Percentiles rank a stretch among this genome's conserved stretches.
phyloP scores from a whole-genome alignment of 2,888 invertebrate genomes.

The Rhogogaster chlorosoma region DNA sequence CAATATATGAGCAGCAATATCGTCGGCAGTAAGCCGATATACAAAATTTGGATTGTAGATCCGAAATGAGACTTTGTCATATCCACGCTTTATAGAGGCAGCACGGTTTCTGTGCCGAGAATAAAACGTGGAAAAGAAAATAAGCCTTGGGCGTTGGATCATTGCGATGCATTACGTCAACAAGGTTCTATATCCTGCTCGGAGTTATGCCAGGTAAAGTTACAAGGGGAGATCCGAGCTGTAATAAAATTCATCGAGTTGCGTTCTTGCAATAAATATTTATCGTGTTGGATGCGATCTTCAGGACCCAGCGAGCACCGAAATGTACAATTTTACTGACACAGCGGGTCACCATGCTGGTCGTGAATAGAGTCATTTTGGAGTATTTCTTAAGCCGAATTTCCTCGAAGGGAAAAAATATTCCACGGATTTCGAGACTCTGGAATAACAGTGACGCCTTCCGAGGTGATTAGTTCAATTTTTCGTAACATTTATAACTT shows the following conservation, averaged over 20 bases:
- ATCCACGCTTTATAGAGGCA: not conserved
- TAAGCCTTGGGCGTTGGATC: not conserved
- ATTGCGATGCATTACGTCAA: constrained; percentile 46
- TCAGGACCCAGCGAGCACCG: not conserved
- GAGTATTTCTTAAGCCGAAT: not conserved
- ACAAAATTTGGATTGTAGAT: not conserved
- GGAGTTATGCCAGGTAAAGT: constrained; percentile 25
- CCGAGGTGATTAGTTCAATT: not conserved
- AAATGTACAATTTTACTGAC: constrained; percentile 5
- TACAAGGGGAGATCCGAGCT: constrained; percentile 13
- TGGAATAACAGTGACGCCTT: not conserved
- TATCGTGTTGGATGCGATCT: constrained; percentile 25
- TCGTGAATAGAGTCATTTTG: not conserved
- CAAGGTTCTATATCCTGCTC: constrained; percentile 12
- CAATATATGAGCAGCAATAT: not conserved
- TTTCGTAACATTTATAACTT: not conserved
- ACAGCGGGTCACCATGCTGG: not conserved
- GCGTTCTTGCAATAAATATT: constrained; percentile 32
- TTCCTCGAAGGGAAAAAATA: not conserved
- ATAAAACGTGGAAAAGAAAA: constrained; percentile 1
- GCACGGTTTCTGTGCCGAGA: not conserved
- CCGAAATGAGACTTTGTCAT: not conserved
- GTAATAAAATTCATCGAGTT: constrained; percentile 40
- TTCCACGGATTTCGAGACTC: not conserved
- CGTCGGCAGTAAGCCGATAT: not conserved